Percentiles rank a stretch among this genome's conserved stretches.
These are phyloP conservation scores for Margarornis squamiger DNA, from an alignment of 2,797 vertebrate genomes.

Conservation along the genomic window DNA sequence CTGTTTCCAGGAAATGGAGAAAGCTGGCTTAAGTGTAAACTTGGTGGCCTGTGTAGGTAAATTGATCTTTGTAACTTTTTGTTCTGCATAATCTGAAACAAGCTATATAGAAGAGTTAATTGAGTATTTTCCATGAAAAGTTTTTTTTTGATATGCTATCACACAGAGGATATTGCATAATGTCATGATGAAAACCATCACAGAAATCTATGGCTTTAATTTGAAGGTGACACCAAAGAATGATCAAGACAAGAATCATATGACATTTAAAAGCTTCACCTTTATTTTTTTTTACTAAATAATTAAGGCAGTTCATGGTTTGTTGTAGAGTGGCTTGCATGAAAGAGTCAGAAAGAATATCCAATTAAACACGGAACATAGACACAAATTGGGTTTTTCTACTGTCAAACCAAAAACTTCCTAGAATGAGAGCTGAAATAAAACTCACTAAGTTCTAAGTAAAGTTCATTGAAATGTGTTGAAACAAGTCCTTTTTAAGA, in stretches of 20 bases:
- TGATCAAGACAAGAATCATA: neutral
- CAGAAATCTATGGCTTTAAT: neutral
- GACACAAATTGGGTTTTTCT: neutral
- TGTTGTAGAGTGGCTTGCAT: neutral
- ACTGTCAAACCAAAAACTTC: neutral
- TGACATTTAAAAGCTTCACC: neutral
- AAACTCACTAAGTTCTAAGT: neutral
- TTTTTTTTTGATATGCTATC: neutral
- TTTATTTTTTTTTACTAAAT: neutral
- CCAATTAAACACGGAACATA: neutral
- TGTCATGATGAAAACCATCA: neutral
- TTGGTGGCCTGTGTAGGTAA: neutral
- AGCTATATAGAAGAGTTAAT: neutral
- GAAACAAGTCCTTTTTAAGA: conserved; percentile 21
- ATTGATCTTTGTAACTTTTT: neutral
- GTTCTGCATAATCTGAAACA: neutral
- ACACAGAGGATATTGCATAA: neutral
- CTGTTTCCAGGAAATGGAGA: neutral
- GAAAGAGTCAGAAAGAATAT: neutral
- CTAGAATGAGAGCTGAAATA: neutral
- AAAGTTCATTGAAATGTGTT: neutral
- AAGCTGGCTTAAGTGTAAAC: neutral
- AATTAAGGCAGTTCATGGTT: neutral
- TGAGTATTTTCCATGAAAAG: neutral
- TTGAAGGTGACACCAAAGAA: neutral